Percentiles rank a stretch among this genome's conserved stretches.
Evolutionary conservation across 2,888 invertebrate genomes (phyloP).

Genomic region (Drosophila neoperkinsi): DNA sequence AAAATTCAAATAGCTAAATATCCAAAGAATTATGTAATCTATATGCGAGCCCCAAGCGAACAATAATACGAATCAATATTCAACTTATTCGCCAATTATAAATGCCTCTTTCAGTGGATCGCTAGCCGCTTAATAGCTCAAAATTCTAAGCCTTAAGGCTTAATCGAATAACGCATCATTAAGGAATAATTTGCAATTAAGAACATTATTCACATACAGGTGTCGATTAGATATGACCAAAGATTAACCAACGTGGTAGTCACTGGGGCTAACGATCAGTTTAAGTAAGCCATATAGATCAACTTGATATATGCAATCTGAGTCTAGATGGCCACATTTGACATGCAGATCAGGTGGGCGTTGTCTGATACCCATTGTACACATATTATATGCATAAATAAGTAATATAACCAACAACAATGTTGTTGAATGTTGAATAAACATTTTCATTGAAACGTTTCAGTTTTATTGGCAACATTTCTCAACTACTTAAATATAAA

Average conservation of each 20-base stretch:
- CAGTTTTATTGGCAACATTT: constrained; percentile 13
- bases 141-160: constrained; percentile 17
- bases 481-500: constrained; percentile 1
- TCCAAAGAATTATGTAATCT: neutral
- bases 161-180: constrained; percentile 24
- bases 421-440: constrained; percentile 3
- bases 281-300: constrained; percentile 3
- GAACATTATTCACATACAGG: constrained; percentile 11
- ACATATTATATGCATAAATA: constrained; percentile 7
- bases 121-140: constrained; percentile 19
- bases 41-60: neutral
- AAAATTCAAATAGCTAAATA: neutral
- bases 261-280: neutral
- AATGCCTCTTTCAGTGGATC: neutral
- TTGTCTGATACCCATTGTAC: neutral
- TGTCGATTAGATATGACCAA: neutral
- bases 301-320: neutral
- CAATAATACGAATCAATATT: neutral
- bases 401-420: constrained; percentile 12
- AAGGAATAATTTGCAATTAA: constrained; percentile 43
- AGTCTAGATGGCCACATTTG: constrained; percentile 15
- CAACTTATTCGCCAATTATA: constrained; percentile 23
- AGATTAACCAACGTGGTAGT: neutral
- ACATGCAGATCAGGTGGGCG: constrained; percentile 40
- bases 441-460: neutral